Conservation (phyloP, 2,888 invertebrate species). For the Agrochola lychnidis region DNA sequence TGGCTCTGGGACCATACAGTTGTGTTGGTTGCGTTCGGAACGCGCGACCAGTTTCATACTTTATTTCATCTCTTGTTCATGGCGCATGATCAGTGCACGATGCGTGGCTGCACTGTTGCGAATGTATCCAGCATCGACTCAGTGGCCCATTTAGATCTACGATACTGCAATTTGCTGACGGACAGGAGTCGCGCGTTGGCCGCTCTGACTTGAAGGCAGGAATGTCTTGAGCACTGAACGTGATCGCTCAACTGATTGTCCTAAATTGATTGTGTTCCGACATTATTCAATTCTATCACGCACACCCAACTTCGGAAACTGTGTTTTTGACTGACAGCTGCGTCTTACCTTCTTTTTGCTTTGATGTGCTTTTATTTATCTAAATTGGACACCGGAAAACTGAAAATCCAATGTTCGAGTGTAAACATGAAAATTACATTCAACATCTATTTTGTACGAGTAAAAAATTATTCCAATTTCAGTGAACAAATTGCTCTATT, state of each 20-base stretch:
- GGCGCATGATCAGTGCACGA: conserved; percentile 82
- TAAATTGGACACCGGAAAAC: conserved; percentile 2
- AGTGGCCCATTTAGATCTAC: conserved; percentile 87
- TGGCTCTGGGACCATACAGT: conserved; percentile 79
- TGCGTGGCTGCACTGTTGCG: conserved; percentile 80
- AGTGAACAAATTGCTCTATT: conserved; percentile 34
- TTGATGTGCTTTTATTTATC: conserved; percentile 12
- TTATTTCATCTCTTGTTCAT: conserved; percentile 84
- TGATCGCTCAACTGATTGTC: conserved; percentile 74
- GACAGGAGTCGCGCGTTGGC: conserved; percentile 81
- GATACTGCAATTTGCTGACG: conserved; percentile 85
- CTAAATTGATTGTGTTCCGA: conserved; percentile 75
- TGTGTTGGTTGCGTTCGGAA: conserved; percentile 68
- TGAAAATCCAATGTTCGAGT: conserved; percentile 1
- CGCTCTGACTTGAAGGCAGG: conserved; percentile 80
- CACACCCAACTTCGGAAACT: conserved; percentile 55
- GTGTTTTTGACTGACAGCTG: conserved; percentile 42
- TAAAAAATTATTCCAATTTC: conserved; percentile 50
- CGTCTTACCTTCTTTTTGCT: conserved; percentile 23
- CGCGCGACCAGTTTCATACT: conserved; percentile 82
- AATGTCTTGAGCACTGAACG: conserved; percentile 76
- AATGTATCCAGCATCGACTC: conserved; percentile 83
- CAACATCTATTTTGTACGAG: conserved; percentile 33
- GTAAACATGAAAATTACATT: conserved; percentile 29
- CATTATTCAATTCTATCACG: conserved; percentile 65